Evolutionary conservation across 1,140 invertebrate genomes (phyloP), one percentile per base, ranked within the genome.

Genomic region (Brachionus calyciflorus): DNA sequence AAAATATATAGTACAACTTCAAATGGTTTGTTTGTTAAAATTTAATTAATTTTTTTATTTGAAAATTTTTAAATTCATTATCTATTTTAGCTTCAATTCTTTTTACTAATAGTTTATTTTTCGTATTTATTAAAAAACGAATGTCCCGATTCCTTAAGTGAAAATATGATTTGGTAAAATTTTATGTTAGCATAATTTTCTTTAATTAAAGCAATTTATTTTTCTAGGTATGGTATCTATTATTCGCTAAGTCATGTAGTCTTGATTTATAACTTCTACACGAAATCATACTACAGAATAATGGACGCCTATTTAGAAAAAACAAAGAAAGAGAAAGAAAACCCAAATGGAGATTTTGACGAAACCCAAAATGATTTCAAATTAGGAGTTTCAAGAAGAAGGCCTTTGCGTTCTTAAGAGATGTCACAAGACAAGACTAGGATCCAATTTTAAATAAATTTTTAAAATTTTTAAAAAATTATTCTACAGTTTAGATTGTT

Each of bases 1-100:
- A 76, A 77, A 80, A 33, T 85, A 85, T 78, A 80, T 85, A 10
- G 85, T 84, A 6, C 82, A 80, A 57, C 76, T 85, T 10, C 84
- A 85, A 76, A 80, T 85, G 80, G 84, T 85, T 33, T 53, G 1
- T 12, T 14, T 28, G 14, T 55, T 21, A 26, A 55, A 28, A 12
- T 28, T 26, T 55, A 28, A 28, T 28, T 28, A 55, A 10, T 14
- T 55, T 4, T 17, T 55, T 51, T 51, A 4, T 21, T 28, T 37
- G 21, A 9, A 28, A 55, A 30, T 19, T 63, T 63, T 19, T 37
- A 17, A 28, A 12, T 60, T 30, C 21, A 37, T 63, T 24, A 40
- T 63, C 9, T 37, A 40, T n/a, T 33, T 17, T 17, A 65, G 60
- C 37, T 65, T 44, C 60, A 65, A 65, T 65, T 65, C 28, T 65